Conservation (phyloP, 2,888 invertebrate genomes). For the Lithosia quadra region DNA sequence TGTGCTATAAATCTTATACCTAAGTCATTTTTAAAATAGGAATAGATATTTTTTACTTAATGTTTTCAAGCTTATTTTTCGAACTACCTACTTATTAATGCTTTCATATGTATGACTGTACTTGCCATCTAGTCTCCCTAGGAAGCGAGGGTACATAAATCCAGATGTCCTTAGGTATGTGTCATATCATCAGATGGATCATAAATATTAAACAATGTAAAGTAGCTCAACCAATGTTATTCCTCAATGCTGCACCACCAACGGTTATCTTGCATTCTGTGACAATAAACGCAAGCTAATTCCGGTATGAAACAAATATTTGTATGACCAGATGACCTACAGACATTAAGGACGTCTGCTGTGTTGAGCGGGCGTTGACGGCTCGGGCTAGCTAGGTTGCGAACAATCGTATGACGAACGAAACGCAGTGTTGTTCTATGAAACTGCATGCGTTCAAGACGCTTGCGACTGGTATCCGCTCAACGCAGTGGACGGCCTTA, state of each 20-base stretch:
- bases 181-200: no score
- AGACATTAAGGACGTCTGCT: constrained; percentile 5
- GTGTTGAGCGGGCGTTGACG: background rate
- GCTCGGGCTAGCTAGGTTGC: background rate
- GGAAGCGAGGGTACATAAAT: no score
- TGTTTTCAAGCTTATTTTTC: no score
- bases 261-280: background rate
- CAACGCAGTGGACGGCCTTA: background rate
- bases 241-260: background rate
- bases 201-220: no score
- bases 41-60: no score
- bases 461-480: background rate
- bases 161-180: no score
- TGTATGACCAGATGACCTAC: constrained; percentile 14
- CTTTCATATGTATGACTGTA: no score
- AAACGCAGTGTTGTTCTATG: background rate
- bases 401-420: background rate
- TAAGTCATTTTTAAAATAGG: no score
- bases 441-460: background rate
- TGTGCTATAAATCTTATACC: background rate
- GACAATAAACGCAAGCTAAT: background rate
- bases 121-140: no score
- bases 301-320: constrained; percentile 9
- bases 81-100: no score
- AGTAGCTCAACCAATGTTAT: background rate